These are phyloP conservation scores for Coleophora flavipennella DNA, from an alignment of 2,888 invertebrate genomes.

Conservation along the genomic window DNA sequence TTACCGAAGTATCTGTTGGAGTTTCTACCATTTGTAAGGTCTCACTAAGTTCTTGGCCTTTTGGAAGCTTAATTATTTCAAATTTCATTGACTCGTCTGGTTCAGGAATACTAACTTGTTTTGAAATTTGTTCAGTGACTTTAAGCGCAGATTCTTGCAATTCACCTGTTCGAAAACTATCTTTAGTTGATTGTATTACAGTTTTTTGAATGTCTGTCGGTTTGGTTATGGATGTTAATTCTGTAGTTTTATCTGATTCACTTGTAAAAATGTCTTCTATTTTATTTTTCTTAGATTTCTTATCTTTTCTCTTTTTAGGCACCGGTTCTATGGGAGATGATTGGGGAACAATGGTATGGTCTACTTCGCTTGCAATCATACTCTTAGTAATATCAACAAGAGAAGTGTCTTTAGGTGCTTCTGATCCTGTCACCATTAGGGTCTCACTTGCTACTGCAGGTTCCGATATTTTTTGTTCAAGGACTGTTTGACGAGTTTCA, in stretches of 20 bases:
- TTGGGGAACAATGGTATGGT: constrained; percentile 4
- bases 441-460: neutral
- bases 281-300: neutral
- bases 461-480: neutral
- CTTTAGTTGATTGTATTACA: too few species aligned
- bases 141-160: too few species aligned
- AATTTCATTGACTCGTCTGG: too few species aligned
- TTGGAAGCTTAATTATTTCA: too few species aligned
- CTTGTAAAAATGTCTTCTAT: neutral
- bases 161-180: too few species aligned
- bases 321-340: constrained; percentile 3
- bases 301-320: neutral
- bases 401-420: constrained; percentile 1
- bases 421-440: neutral
- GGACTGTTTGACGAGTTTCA: constrained; percentile 10
- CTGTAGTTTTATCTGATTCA: too few species aligned
- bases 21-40: neutral
- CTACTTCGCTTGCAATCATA: constrained; percentile 11
- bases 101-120: too few species aligned
- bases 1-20: constrained; percentile 2
- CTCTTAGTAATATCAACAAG: constrained; percentile 10
- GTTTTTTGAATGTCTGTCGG: too few species aligned
- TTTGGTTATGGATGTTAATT: too few species aligned
- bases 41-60: too few species aligned
- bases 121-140: too few species aligned